Evolutionary conservation across 2,888 invertebrate genomes (phyloP).

Genomic region (Scaptomyza flava): DNA sequence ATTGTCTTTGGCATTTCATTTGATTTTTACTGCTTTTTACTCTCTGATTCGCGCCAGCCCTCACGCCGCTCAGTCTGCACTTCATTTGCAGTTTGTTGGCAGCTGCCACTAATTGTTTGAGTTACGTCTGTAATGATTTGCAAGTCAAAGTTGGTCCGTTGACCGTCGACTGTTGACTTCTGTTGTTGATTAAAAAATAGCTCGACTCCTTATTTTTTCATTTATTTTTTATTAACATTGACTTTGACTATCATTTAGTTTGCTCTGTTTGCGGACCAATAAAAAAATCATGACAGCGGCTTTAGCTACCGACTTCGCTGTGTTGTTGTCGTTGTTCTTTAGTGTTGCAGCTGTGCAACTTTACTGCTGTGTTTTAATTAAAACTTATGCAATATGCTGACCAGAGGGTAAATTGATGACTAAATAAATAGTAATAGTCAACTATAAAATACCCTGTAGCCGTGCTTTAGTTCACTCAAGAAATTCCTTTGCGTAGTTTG

Average conservation of each 20-base stretch:
- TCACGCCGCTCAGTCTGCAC: conserved; percentile 17
- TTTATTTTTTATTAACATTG: conserved; percentile 53
- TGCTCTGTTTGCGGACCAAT: conserved; percentile 36
- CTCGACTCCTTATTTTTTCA: conserved; percentile 16
- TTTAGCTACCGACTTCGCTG: conserved; percentile 23
- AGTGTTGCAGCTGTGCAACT: conserved; percentile 11
- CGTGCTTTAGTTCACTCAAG: background rate
- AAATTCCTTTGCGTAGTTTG: background rate
- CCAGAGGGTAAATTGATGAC: conserved; percentile 13
- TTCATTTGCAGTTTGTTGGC: conserved; percentile 68
- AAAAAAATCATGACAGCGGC: conserved; percentile 37
- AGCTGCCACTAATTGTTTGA: conserved; percentile 79
- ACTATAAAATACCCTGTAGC: conserved; percentile 16
- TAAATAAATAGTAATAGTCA: background rate
- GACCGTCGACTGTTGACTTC: conserved; percentile 56
- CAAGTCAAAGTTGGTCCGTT: conserved; percentile 71
- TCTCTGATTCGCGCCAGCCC: conserved; percentile 23
- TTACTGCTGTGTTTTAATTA: conserved; percentile 81
- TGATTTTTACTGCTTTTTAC: conserved; percentile 58
- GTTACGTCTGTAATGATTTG: conserved; percentile 78
- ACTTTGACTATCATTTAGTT: conserved; percentile 58
- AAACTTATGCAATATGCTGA: conserved; percentile 76
- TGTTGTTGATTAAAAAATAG: conserved; percentile 73
- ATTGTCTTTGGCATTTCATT: conserved; percentile 64
- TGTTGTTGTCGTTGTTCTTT: conserved; percentile 26